Percentiles rank a stretch among this genome's conserved stretches.
Evolutionary conservation across 2,888 invertebrate species (phyloP).

Genomic region (Melanargia galathea): DNA sequence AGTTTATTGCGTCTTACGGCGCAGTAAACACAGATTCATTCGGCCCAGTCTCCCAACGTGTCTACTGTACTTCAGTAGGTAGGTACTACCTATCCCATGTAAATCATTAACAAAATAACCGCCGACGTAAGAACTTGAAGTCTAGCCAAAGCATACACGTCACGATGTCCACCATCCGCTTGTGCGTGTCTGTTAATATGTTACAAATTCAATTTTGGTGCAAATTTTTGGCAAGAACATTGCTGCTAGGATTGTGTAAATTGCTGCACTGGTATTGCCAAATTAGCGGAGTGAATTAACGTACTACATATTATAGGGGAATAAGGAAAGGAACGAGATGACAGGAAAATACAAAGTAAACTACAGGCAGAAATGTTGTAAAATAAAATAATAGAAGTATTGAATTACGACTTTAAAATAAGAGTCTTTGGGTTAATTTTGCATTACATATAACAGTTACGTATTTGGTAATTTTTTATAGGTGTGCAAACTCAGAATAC

Average conservation of each 20-base stretch:
- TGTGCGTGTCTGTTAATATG: constrained; percentile 14
- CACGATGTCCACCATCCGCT: constrained; percentile 9
- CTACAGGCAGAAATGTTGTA: too few species aligned
- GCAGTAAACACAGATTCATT: background rate
- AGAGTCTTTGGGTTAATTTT: too few species aligned
- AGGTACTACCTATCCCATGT: background rate
- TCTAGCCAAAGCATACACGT: constrained; percentile 26
- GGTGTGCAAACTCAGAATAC: too few species aligned
- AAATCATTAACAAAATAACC: constrained; percentile 15
- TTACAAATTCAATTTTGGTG: constrained; percentile 17
- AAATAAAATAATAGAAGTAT: too few species aligned
- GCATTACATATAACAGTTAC: too few species aligned
- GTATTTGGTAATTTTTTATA: too few species aligned
- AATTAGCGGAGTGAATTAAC: constrained; percentile 18
- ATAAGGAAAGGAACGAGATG: background rate
- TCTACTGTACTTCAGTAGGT: background rate
- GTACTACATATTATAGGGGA: background rate
- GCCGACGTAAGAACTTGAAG: constrained; percentile 18
- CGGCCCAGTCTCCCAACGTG: background rate
- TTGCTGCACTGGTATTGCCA: constrained; percentile 26
- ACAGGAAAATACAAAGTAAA: too few species aligned
- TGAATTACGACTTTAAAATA: too few species aligned
- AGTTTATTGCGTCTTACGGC: background rate
- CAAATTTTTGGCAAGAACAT: constrained; percentile 31
- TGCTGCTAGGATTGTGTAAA: constrained; percentile 28